Conservation (phyloP, 2,888 invertebrate genomes). For the Cheilosia soror region DNA sequence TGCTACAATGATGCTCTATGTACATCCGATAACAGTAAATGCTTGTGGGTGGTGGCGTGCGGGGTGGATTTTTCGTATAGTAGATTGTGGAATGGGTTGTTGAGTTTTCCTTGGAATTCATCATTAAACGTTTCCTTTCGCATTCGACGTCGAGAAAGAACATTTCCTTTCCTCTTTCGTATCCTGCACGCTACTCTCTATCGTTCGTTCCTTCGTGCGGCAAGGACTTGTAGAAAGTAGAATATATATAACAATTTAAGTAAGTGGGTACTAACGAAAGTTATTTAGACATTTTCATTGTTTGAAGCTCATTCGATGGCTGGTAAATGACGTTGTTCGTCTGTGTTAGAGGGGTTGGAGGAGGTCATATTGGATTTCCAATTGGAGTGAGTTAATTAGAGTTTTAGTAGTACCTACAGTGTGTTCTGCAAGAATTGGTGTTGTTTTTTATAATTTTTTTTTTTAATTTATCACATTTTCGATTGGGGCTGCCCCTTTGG, state of each 20-base stretch:
- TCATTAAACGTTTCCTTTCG: constrained; percentile 72
- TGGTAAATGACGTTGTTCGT: constrained; percentile 61
- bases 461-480: not conserved
- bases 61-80: not conserved
- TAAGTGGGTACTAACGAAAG: constrained; percentile 63
- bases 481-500: no score
- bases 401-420: constrained; percentile 49
- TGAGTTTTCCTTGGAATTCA: constrained; percentile 68
- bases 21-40: constrained; percentile 24
- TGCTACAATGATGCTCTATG: constrained; percentile 66
- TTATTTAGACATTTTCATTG: constrained; percentile 73
- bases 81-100: not conserved
- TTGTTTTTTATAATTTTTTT: not conserved
- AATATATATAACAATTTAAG: constrained; percentile 72
- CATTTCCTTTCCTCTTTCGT: constrained; percentile 42
- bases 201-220: not conserved
- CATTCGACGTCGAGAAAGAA: constrained; percentile 46
- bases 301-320: constrained; percentile 64
- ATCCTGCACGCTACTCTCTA: not conserved
- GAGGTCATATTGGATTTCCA: constrained; percentile 47
- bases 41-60: constrained; percentile 5
- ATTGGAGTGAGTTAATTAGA: constrained; percentile 64
- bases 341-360: constrained; percentile 10
- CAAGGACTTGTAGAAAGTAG: constrained; percentile 30
- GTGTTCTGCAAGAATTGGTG: constrained; percentile 17